These are phyloP conservation scores for Oconnorella tubifera DNA, from an alignment of 2,888 invertebrate species.

Conservation along the genomic window DNA sequence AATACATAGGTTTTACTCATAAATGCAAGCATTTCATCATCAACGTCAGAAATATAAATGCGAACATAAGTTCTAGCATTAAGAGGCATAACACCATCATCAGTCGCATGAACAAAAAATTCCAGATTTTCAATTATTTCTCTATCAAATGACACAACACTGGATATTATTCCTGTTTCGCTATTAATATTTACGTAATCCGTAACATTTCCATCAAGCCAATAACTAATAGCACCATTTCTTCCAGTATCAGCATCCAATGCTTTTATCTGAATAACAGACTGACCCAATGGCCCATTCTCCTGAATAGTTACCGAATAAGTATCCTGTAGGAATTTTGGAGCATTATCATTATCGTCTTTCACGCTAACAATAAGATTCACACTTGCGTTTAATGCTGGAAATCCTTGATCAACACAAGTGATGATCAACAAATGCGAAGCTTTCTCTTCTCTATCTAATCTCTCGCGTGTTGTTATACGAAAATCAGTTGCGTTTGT, in stretches of 20 bases:
- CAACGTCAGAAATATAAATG: constrained; percentile 15
- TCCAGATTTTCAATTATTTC: constrained; percentile 23
- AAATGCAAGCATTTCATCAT: constrained; percentile 24
- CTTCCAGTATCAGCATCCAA: constrained; percentile 84
- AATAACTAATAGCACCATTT: constrained; percentile 85
- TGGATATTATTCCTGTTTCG: constrained; percentile 18
- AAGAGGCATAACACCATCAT: constrained; percentile 24
- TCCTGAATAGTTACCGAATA: constrained; percentile 78
- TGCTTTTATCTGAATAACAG: constrained; percentile 66
- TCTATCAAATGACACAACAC: constrained; percentile 24
- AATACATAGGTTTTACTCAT: constrained; percentile 18
- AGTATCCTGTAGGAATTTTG: constrained; percentile 80
- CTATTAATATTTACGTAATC: constrained; percentile 19
- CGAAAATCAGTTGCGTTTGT: constrained; percentile 45
- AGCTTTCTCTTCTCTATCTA: constrained; percentile 43
- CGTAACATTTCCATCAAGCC: constrained; percentile 73
- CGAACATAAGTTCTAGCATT: constrained; percentile 16
- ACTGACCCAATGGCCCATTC: constrained; percentile 73
- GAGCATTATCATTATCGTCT: constrained; percentile 93
- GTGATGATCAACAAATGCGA: constrained; percentile 57
- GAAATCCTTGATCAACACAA: constrained; percentile 71
- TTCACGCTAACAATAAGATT: constrained; percentile 63
- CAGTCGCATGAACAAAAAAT: constrained; percentile 28
- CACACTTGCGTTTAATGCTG: constrained; percentile 65
- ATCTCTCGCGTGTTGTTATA: constrained; percentile 56